Evolutionary conservation across 2,888 invertebrate genomes (phyloP), one percentile per base, ranked within the genome.

Genomic region (Yponomeuta cagnagella): DNA sequence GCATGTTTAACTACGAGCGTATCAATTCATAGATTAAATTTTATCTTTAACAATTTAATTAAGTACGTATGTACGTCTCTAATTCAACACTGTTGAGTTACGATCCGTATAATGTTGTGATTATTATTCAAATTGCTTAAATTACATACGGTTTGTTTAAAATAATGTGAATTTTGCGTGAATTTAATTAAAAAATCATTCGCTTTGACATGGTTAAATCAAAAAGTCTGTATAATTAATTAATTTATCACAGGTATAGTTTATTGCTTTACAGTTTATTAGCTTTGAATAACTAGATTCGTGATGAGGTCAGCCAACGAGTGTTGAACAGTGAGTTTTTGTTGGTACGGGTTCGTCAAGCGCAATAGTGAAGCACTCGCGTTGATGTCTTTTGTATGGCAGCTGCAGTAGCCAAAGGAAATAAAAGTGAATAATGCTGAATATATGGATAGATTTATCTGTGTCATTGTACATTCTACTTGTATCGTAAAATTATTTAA

Each of bases 201-300:
- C 75, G 83, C 77, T 87, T 84, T 87, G 86, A 89, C 88, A 88
- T 88, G 89, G 88, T 89, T 86, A 81, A 86, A 79, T 77, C 82
- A 82, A 80, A 82, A 15, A 58, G 52, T 4, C 52, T 58, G 8
- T 15, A 23, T 23, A 23, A 23, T 23, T 23, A 23, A 23, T 23
- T 23, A 12, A 58, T 15, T 3, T 5, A 15, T 58, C 52, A 58
- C 52, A 58, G 1, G 43, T 8, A 65, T 64, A 64, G 1, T 30
- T 63, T 23, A 64, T 23, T 64, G n/a, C 10, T 23, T 10, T 52
- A 52, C 2, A 52, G 12, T 23, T 23, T 23, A 0, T 23, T 23
- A 1, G 23, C 23, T 23, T 23, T 3, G 52, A 0, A 12, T 52
- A 10, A 12, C 1, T 58, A 58, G 15, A 58, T 58, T 5, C 15